A percentile compares a stretch with the other conserved stretches of the same genome.
Evolutionary conservation across 2,797 vertebrate genomes (phyloP).

Genomic region (Tadarida brasiliensis): DNA sequence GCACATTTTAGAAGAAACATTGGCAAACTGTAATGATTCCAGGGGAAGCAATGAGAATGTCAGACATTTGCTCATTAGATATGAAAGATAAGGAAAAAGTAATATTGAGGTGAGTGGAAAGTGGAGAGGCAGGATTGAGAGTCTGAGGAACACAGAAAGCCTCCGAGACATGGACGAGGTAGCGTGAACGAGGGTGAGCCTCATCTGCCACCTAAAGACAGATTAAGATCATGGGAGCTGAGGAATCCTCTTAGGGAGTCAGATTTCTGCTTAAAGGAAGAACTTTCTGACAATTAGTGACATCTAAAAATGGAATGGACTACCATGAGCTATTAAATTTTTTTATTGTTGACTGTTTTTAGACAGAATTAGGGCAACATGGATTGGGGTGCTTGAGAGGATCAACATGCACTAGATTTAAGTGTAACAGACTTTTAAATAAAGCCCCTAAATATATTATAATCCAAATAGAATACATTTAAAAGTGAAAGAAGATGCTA

Average conservation of each 20-base stretch:
- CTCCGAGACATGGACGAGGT: background rate
- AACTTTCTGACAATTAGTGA: background rate
- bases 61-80: background rate
- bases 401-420: background rate
- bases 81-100: background rate
- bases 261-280: background rate
- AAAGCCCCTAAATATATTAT: background rate
- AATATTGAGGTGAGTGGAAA: background rate
- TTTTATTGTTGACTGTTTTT: background rate
- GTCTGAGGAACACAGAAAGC: background rate
- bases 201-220: background rate
- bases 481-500: background rate
- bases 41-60: background rate
- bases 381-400: background rate
- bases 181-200: background rate
- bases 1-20: background rate
- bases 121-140: background rate
- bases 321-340: background rate
- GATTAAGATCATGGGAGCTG: background rate
- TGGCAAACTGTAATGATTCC: background rate
- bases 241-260: background rate
- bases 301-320: background rate
- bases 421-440: background rate
- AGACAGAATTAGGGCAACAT: background rate
- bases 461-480: background rate